Conservation (phyloP, 2,888 invertebrate genomes). For the Syrista parreyssii region DNA sequence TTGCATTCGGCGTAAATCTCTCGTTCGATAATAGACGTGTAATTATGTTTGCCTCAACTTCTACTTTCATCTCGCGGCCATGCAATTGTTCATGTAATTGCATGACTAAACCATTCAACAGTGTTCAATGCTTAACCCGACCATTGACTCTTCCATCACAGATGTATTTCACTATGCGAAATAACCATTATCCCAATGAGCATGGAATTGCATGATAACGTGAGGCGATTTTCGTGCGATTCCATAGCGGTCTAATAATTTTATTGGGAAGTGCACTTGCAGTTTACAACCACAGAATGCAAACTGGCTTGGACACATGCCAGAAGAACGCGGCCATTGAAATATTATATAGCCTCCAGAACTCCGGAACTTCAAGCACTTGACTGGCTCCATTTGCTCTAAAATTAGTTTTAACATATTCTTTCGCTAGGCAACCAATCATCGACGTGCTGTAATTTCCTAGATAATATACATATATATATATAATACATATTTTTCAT, state of each 20-base stretch:
- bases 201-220: not conserved
- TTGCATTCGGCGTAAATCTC: constrained; percentile 22
- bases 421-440: not conserved
- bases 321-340: constrained; percentile 48
- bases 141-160: not conserved
- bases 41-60: constrained; percentile 13
- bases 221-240: not conserved
- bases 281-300: constrained; percentile 45
- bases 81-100: not conserved
- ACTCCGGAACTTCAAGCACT: constrained; percentile 7
- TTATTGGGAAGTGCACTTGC: constrained; percentile 48
- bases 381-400: constrained; percentile 39
- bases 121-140: not conserved
- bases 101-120: not conserved
- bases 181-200: not conserved
- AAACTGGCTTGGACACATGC: constrained; percentile 53
- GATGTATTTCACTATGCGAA: not conserved
- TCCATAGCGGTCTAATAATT: constrained; percentile 40
- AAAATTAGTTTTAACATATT: constrained; percentile 41
- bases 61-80: constrained; percentile 2
- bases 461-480: not conserved
- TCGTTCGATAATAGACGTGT: constrained; percentile 21
- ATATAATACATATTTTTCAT: not conserved
- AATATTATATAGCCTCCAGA: constrained; percentile 43
- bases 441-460: constrained; percentile 13